Conservation (phyloP, 2,113 vertebrate genomes). For the Salvelinus namaycush region DNA sequence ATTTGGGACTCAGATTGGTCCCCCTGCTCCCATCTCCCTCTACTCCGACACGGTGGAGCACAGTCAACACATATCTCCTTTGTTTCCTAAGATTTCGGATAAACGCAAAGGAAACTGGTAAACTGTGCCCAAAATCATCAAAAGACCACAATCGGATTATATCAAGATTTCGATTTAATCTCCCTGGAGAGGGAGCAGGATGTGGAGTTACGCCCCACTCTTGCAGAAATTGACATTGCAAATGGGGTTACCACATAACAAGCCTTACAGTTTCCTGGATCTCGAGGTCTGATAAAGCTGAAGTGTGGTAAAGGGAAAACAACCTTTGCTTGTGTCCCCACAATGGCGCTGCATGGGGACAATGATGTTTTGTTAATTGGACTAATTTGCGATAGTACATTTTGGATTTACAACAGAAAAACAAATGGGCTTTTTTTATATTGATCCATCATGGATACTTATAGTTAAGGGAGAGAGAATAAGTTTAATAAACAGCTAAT, state of each 20-base stretch:
- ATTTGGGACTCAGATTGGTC: too few species aligned
- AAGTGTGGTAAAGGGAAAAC: not conserved
- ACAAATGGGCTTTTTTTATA: not conserved
- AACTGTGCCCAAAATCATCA: conserved; percentile 31
- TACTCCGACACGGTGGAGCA: not conserved
- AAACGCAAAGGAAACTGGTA: conserved; percentile 24
- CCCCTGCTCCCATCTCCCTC: conserved; percentile 3
- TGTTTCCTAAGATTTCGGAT: conserved; percentile 18
- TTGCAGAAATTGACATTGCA: conserved; percentile 35
- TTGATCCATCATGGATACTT: not conserved
- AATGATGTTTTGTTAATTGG: too few species aligned
- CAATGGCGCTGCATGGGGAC: not conserved
- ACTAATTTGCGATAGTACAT: not conserved
- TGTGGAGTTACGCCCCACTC: conserved; percentile 27
- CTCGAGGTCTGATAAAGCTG: not conserved
- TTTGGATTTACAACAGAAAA: not conserved
- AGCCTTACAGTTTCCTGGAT: conserved; percentile 9
- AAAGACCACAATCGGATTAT: conserved; percentile 39
- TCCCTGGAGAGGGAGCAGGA: conserved; percentile 27
- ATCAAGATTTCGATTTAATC: conserved; percentile 34
- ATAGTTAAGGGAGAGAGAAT: too few species aligned
- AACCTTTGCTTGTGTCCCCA: not conserved
- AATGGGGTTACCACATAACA: conserved; percentile 19
- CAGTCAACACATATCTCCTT: not conserved
- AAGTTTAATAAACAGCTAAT: too few species aligned